Percentiles rank a stretch among this genome's conserved stretches.
phyloP scores from a whole-genome alignment of 2,888 invertebrate species.

The Nomada ferruginata region DNA sequence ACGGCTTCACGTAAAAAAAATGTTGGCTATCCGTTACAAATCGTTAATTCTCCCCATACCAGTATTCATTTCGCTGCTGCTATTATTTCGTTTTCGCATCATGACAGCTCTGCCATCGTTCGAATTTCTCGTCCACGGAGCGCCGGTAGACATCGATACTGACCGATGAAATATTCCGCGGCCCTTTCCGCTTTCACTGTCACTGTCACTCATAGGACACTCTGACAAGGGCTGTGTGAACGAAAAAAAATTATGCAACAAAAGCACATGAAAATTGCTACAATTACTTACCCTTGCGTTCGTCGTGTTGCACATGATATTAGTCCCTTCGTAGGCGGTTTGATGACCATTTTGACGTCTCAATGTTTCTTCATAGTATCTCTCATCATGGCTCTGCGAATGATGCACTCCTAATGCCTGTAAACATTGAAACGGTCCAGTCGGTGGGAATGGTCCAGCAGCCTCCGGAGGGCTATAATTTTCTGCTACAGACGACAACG shows the following conservation, averaged over 20 bases:
- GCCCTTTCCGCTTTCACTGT: constrained; percentile 85
- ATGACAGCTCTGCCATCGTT: constrained; percentile 86
- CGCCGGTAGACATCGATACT: constrained; percentile 93
- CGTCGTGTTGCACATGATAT: constrained; percentile 70
- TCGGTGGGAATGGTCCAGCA: constrained; percentile 85
- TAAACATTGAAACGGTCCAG: constrained; percentile 87
- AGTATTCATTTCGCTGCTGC: constrained; percentile 88
- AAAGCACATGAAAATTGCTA: not conserved
- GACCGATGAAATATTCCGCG: constrained; percentile 92
- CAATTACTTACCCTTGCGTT: constrained; percentile 82
- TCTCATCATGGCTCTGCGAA: constrained; percentile 78
- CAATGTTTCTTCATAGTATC: constrained; percentile 84
- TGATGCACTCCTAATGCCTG: constrained; percentile 84
- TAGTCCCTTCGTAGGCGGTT: constrained; percentile 76
- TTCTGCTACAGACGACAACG: constrained; percentile 86
- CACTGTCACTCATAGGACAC: constrained; percentile 85
- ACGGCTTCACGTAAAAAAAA: not conserved
- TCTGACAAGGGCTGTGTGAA: constrained; percentile 85
- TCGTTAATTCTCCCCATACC: constrained; percentile 73
- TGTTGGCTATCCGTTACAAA: too few species aligned
- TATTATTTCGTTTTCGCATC: constrained; percentile 89
- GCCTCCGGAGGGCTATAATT: constrained; percentile 86
- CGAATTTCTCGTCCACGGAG: constrained; percentile 87
- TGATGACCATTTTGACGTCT: constrained; percentile 84
- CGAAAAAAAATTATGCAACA: constrained; percentile 16